phyloP scores from a whole-genome alignment of 2,797 vertebrate species.

The Phaenicophaeus curvirostris region DNA sequence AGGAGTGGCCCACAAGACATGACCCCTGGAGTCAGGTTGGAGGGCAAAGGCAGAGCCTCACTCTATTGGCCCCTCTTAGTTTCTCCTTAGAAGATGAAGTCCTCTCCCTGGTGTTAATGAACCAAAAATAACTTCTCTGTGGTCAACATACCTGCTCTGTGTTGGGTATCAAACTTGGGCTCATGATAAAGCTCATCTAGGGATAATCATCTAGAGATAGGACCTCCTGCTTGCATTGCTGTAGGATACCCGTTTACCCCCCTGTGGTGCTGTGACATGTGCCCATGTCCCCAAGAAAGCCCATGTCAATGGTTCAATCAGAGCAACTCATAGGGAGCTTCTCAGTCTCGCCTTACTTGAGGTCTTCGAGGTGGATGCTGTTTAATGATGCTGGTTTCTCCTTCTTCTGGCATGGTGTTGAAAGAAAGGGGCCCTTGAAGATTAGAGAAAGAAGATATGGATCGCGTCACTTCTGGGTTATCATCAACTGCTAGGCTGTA shows the following conservation, averaged over 20 bases:
- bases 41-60: neutral
- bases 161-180: neutral
- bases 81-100: neutral
- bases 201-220: neutral
- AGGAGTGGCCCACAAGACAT: neutral
- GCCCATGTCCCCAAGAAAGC: neutral
- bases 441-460: conserved; percentile 11
- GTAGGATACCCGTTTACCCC: neutral
- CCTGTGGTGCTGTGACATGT: rapidly evolving
- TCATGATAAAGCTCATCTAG: neutral
- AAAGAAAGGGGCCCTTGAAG: conserved; percentile 62
- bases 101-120: neutral
- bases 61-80: neutral
- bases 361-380: conserved; percentile 81
- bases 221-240: neutral
- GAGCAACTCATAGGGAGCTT: conserved; percentile 24
- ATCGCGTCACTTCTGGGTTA: neutral
- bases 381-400: conserved; percentile 84
- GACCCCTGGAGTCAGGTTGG: neutral
- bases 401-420: conserved; percentile 52
- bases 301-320: neutral
- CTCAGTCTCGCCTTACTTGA: conserved; percentile 77
- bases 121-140: neutral
- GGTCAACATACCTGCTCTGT: neutral
- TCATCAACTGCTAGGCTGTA: neutral